phyloP scores from a whole-genome alignment of 2,888 invertebrate species.

The Epicampocera succincta region DNA sequence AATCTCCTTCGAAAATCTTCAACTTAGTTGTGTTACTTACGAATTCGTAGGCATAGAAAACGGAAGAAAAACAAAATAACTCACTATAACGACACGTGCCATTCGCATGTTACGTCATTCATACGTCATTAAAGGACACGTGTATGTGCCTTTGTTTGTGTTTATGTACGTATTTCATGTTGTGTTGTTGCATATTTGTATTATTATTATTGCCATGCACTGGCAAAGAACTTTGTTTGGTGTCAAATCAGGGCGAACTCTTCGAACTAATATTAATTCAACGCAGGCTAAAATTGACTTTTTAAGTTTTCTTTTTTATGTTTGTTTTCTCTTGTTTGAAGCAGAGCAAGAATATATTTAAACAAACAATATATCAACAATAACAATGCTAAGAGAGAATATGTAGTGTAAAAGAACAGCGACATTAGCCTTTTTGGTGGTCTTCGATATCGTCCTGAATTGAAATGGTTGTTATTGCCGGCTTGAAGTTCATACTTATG shows the following conservation, averaged over 20 bases:
- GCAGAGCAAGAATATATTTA: conserved; percentile 39
- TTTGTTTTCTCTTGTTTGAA: conserved; percentile 44
- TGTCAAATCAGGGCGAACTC: conserved; percentile 61
- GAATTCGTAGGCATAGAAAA: conserved; percentile 49
- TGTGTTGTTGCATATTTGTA: conserved; percentile 17
- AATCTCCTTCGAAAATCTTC: conserved; percentile 70
- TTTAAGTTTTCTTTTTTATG: conserved; percentile 56
- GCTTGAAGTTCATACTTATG: no score
- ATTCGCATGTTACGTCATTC: conserved; percentile 82
- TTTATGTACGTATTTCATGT: conserved; percentile 4
- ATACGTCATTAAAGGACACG: conserved; percentile 82
- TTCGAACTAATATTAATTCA: conserved; percentile 60
- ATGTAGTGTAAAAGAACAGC: conserved; percentile 54
- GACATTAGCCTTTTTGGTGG: conserved; percentile 62
- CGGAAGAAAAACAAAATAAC: conserved; percentile 68
- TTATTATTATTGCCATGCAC: conserved; percentile 54
- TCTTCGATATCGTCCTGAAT: no score
- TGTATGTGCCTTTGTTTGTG: conserved; percentile 73
- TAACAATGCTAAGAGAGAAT: conserved; percentile 23
- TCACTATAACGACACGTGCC: conserved; percentile 75
- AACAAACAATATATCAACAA: conserved; percentile 56
- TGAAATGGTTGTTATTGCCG: no score
- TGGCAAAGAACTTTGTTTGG: conserved; percentile 65
- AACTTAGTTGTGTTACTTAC: conserved; percentile 19
- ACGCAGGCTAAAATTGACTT: conserved; percentile 54